Evolutionary conservation across 2,888 invertebrate genomes (phyloP).

Genomic region (Cepaea hortensis): DNA sequence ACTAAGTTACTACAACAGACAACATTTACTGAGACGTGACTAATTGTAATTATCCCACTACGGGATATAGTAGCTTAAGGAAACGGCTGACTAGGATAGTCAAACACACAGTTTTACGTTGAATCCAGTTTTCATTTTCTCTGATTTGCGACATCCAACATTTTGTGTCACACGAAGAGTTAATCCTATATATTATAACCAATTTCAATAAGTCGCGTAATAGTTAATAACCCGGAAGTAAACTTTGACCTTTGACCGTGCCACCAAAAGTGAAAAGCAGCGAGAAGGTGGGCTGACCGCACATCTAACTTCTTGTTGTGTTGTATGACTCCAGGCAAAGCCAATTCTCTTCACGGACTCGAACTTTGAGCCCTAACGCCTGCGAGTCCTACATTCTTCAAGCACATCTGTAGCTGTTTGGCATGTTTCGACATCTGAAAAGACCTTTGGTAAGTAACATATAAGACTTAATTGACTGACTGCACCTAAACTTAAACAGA

Average conservation of each 20-base stretch:
- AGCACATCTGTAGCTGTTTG: background rate
- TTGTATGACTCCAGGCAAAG: background rate
- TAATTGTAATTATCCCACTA: too few species aligned
- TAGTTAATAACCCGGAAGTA: background rate
- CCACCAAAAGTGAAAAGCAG: background rate
- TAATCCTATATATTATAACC: too few species aligned
- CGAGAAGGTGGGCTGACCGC: background rate
- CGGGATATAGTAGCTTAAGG: too few species aligned
- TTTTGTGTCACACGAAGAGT: too few species aligned
- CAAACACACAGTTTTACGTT: too few species aligned
- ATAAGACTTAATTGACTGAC: background rate
- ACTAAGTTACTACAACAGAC: too few species aligned
- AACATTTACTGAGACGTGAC: too few species aligned
- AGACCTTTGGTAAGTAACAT: slow-evolving; percentile 10
- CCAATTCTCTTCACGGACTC: background rate
- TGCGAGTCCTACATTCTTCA: background rate
- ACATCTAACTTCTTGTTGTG: background rate
- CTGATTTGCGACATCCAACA: too few species aligned
- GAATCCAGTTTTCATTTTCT: too few species aligned
- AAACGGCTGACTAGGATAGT: too few species aligned
- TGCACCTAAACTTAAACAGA: background rate
- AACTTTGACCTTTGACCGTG: slow-evolving; percentile 17
- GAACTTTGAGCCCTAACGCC: background rate
- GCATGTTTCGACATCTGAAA: slow-evolving; percentile 10
- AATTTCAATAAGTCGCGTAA: background rate